Conservation (phyloP, 2,888 invertebrate genomes). For the Papilio elwesi region DNA sequence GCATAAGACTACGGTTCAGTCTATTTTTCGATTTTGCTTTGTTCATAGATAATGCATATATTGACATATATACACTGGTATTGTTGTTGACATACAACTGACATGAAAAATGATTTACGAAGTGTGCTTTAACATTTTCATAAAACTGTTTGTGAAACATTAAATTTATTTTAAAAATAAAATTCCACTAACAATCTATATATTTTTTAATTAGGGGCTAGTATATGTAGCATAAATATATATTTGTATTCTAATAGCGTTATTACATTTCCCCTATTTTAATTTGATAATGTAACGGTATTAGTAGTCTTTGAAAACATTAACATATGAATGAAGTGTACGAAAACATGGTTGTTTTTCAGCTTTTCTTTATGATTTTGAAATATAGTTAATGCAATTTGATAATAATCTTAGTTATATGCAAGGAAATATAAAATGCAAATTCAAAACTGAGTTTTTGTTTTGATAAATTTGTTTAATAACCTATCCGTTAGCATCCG, state of each 20-base stretch:
- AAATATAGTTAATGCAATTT: constrained; percentile 58
- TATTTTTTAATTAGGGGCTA: background rate
- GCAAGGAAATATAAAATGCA: constrained; percentile 53
- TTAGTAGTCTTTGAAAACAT: constrained; percentile 47
- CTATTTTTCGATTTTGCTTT: too few relatives aligned
- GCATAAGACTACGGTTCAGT: too few relatives aligned
- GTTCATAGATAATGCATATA: too few relatives aligned
- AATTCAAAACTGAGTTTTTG: constrained; percentile 57
- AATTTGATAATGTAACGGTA: background rate
- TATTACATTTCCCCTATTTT: background rate
- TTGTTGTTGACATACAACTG: background rate
- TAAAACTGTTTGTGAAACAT: background rate
- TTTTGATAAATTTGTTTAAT: constrained; percentile 54
- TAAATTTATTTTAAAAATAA: too few relatives aligned
- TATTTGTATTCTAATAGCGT: background rate
- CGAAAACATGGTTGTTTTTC: constrained; percentile 84
- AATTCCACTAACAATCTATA: background rate
- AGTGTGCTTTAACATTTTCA: background rate
- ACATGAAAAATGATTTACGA: constrained; percentile 3
- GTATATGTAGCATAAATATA: background rate
- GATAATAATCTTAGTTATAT: constrained; percentile 54
- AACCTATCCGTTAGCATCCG: constrained; percentile 72
- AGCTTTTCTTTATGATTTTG: constrained; percentile 74
- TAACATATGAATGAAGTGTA: constrained; percentile 63
- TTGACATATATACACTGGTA: too few relatives aligned